Evolutionary conservation across 1,140 invertebrate species (phyloP), one percentile per base, ranked within the genome.

Genomic region (Hyles euphorbiae): DNA sequence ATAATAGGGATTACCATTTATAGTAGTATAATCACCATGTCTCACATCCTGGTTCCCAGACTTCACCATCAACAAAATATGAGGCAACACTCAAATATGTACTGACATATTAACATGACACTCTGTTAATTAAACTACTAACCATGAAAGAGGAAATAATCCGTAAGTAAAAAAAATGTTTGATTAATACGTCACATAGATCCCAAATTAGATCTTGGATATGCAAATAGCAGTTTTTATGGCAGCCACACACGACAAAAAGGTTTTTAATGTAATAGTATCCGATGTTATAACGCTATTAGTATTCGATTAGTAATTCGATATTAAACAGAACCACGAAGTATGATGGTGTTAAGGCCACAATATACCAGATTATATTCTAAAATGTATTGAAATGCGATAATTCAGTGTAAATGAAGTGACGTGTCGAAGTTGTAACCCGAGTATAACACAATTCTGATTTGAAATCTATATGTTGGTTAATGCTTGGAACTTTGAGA

Each of bases 141-240:
- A 40, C 4, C 8, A 22, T 40, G 8, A 40, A 40, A 40, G 76
- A 68, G 58, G 52, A 53, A 78, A 67, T 67, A 76, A 78, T 76
- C 53, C 59, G 53, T n/a, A 74, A 69, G 73, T 81, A 78, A 73
- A 75, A 76, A 79, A 76, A 67, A 65, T 67, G 63, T 81, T 79
- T 75, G 76, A 86, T 86, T 81, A 83, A 78, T 83, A 73, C 64
- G 73, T 83, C 76, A 75, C 72, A 72, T 68, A 70, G 68, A 74
- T 74, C 55, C 66, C 72, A 78, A 86, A 84, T 84, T 78, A 76
- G 66, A 76, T 72, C 65, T 74, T 68, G 68, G 63, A 69, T 81
- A 84, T 84, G 76, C 79, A 84, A 84, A 84, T 81, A 50, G 58
- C 48, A 61, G 44, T 34, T 67, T 75, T 76, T 76, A 81, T 78